Percentiles rank a stretch among this genome's conserved stretches.
phyloP scores from a whole-genome alignment of 2,797 vertebrate species.

The Zalophus californianus region DNA sequence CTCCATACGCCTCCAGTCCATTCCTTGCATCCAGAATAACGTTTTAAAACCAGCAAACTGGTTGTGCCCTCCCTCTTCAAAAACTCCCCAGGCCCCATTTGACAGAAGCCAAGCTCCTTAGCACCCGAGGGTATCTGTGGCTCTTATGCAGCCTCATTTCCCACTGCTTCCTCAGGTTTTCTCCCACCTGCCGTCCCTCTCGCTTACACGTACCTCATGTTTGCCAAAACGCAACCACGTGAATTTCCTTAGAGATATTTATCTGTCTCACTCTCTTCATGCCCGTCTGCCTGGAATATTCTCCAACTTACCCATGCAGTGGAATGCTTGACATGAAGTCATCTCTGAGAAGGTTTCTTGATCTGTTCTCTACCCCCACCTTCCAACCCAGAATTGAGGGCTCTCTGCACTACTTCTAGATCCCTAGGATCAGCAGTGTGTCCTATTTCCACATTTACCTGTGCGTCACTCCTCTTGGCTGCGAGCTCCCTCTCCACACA shows the following conservation, averaged over 20 bases:
- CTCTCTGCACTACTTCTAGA: not conserved
- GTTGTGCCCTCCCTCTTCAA: not conserved
- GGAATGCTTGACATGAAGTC: not conserved
- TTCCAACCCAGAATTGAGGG: not conserved
- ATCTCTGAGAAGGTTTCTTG: not conserved
- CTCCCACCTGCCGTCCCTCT: not conserved
- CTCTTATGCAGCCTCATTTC: not conserved
- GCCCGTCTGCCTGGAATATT: not conserved
- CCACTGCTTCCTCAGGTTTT: not conserved
- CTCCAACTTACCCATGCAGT: not conserved
- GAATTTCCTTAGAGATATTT: not conserved
- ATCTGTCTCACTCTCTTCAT: not conserved
- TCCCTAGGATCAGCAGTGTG: not conserved
- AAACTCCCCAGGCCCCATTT: not conserved
- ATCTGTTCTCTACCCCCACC: not conserved
- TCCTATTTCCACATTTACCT: not conserved
- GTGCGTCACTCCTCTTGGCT: not conserved
- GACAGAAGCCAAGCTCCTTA: not conserved
- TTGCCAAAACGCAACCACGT: not conserved
- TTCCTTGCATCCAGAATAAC: not conserved
- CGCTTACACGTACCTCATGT: not conserved
- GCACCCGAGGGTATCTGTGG: fast-evolving
- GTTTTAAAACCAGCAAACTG: not conserved
- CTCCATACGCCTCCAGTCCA: not conserved
- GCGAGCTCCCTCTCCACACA: not conserved